Evolutionary conservation across 2,113 vertebrate genomes (phyloP).

Genomic region (Myrmecophaga tridactyla): DNA sequence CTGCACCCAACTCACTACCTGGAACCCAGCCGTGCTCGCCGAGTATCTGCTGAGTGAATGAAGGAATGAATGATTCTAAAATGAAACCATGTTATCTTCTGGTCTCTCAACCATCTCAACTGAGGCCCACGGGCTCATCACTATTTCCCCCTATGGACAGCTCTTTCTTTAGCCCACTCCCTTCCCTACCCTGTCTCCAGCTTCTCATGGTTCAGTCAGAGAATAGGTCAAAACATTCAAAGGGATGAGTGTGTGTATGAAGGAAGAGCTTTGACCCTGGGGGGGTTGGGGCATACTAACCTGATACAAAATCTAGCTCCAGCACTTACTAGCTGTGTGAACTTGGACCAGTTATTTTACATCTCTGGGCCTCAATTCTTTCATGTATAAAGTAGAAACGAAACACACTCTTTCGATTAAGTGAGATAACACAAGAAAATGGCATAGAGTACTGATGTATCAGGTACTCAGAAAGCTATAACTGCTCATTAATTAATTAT

Average conservation of each 20-base stretch:
- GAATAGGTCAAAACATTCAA: background rate
- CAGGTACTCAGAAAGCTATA: background rate
- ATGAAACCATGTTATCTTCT: accelerated
- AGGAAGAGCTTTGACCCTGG: background rate
- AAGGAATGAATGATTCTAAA: background rate
- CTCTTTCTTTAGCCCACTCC: background rate
- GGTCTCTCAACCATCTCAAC: background rate
- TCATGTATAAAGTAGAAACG: background rate
- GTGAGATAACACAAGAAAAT: background rate
- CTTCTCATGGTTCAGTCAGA: background rate
- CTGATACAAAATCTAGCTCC: background rate
- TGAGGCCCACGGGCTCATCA: background rate
- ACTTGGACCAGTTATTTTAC: background rate
- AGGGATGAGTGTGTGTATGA: accelerated
- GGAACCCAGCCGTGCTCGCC: background rate
- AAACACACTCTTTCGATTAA: background rate
- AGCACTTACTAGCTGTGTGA: background rate
- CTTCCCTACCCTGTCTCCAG: background rate
- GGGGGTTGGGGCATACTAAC: no score
- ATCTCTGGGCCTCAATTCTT: background rate
- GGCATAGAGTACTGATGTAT: no score
- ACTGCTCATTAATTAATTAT: background rate
- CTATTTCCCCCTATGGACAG: background rate
- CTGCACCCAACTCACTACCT: background rate
- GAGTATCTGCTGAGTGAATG: background rate